Evolutionary conservation across 2,797 vertebrate species (phyloP).

Genomic region (Halcyon chelicuti): DNA sequence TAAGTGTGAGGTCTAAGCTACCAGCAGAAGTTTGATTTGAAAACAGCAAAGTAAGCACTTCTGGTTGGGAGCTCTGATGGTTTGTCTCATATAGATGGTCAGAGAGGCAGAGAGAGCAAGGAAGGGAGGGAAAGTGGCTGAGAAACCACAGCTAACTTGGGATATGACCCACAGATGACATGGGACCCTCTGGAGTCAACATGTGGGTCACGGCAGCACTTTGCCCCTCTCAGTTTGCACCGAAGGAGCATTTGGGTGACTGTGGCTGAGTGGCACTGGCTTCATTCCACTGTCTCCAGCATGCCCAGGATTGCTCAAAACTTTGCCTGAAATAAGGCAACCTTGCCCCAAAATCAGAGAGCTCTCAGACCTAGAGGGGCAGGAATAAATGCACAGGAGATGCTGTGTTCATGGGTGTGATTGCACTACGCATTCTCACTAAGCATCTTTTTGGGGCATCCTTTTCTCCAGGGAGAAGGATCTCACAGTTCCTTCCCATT

Average conservation of each 20-base stretch:
- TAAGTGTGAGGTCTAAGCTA: slow-evolving; percentile 26
- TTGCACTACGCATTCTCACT: fast-evolving
- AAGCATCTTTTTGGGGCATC: neutral
- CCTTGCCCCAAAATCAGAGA: neutral
- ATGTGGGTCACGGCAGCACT: neutral
- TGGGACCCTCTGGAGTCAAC: neutral
- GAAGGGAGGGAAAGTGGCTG: neutral
- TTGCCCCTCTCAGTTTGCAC: neutral
- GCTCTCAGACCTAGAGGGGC: neutral
- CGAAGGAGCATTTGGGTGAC: neutral
- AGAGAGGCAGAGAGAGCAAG: neutral
- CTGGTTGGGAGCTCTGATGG: neutral
- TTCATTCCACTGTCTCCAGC: neutral
- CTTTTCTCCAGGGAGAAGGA: neutral
- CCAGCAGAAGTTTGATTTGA: neutral
- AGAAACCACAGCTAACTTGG: fast-evolving
- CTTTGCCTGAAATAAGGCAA: neutral
- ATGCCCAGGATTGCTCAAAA: neutral
- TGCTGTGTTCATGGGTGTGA: fast-evolving
- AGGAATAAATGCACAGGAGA: neutral
- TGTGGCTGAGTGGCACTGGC: fast-evolving
- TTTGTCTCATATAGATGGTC: neutral
- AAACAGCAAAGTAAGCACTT: slow-evolving; percentile 47
- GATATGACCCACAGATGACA: neutral
- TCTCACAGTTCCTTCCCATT: neutral